Evolutionary conservation across 2,113 vertebrate species (phyloP), one percentile per base, ranked within the genome.

Genomic region (Echinops telfairi): DNA sequence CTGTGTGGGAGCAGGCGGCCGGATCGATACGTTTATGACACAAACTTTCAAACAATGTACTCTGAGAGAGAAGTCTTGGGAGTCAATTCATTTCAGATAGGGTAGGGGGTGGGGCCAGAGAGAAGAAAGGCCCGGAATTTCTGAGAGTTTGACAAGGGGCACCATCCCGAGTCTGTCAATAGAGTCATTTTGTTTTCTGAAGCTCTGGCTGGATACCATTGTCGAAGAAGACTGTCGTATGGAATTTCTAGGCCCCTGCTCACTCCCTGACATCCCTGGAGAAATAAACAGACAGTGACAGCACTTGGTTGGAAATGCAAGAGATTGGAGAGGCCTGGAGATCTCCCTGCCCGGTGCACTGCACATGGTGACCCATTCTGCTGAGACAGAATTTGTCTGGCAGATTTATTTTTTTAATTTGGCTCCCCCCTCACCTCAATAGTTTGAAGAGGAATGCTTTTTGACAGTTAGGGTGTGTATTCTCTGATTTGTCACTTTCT

Each of bases 21-120:
- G 58, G 95, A 98, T 98, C 98, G 10, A 98, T 98, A 95, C 70
- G 17, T 97, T 97, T 98, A 98, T 96, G 98, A 98, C 96, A 98
- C 97, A 95, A 95, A 97, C 96, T 97, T 97, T 97, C 97, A 97
- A 97, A 97, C 97, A 97, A 97, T 97, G 96, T 68, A 93, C 92
- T 95, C 17, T 1, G 87, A 92, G 94, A 15, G 1, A 89, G 87
- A 92, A 96, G 84, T 94, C 97, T 77, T 71, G 84, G 60, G 57
- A 85, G 73, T 92, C 68, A 76, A 64, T 93, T 94, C 89, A 81
- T 78, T 80, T 38, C 22, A 29, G 86, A 71, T 33, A 23, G 31
- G 33, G 64, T 36, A 33, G 47, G 78, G 71, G 76, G 6, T 0
- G 29, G 15, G 23, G 11, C 14, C 3, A 15, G 5, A 68, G 58